A percentile compares a stretch with the other conserved stretches of the same genome.
These are phyloP conservation scores for Vanacampus margaritifer DNA, from an alignment of 2,113 vertebrate genomes.

Conservation along the genomic window DNA sequence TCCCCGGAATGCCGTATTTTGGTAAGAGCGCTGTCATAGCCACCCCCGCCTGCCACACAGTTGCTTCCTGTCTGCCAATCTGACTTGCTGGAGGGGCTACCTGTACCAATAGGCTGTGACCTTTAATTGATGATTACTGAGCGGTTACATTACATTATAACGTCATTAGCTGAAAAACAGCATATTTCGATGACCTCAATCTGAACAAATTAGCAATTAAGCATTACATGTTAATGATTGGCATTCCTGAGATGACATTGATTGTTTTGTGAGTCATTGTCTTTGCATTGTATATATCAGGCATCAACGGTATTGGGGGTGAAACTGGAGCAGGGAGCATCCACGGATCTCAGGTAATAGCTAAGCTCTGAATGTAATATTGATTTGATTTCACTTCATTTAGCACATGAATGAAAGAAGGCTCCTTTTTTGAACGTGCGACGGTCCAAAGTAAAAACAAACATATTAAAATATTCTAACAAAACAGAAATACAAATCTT, in stretches of 20 bases:
- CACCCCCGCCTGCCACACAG: constrained; percentile 60
- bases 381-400: background rate
- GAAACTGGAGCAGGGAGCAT: constrained; percentile 76
- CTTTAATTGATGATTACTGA: constrained; percentile 23
- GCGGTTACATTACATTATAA: background rate
- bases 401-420: background rate
- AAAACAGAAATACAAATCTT: too few relatives aligned
- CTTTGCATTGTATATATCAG: constrained; percentile 59
- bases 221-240: background rate
- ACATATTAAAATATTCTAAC: too few relatives aligned
- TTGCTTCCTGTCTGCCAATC: constrained; percentile 77
- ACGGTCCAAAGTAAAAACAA: background rate
- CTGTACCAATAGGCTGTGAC: constrained; percentile 69
- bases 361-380: background rate
- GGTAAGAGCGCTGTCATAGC: constrained; percentile 84
- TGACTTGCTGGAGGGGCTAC: constrained; percentile 75
- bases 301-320: constrained; percentile 81
- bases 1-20: constrained; percentile 83
- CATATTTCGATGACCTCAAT: background rate
- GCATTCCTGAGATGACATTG: background rate
- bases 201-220: background rate
- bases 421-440: background rate
- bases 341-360: constrained; percentile 89
- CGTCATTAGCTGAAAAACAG: background rate
- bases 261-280: constrained; percentile 6